A percentile compares a stretch with the other conserved stretches of the same genome.
phyloP scores from a whole-genome alignment of 2,888 invertebrate species.

The Leptopilina drosophilae region DNA sequence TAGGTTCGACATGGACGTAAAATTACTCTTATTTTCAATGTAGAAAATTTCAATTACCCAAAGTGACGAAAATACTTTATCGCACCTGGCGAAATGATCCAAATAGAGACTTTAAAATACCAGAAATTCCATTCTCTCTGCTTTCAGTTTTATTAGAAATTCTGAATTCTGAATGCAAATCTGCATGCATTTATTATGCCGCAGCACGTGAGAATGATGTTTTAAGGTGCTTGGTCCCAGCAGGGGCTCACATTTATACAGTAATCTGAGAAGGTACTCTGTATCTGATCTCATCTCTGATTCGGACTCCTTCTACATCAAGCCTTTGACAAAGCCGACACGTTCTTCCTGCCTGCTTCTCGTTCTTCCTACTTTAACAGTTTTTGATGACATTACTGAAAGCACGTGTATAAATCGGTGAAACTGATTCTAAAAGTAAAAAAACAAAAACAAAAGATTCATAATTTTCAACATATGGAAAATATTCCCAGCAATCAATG shows the following conservation, averaged over 20 bases:
- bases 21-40: too few species aligned
- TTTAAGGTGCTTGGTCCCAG: slow-evolving; percentile 70
- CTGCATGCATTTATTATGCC: slow-evolving; percentile 61
- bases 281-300: slow-evolving; percentile 70
- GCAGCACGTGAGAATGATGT: slow-evolving; percentile 73
- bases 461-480: background rate
- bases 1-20: too few species aligned
- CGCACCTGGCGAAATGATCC: background rate
- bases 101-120: slow-evolving; percentile 16
- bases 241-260: slow-evolving; percentile 62
- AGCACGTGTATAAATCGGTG: slow-evolving; percentile 45
- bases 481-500: background rate
- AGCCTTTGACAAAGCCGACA: slow-evolving; percentile 73
- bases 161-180: slow-evolving; percentile 33
- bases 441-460: background rate
- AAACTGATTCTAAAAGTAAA: slow-evolving; percentile 25
- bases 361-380: slow-evolving; percentile 47
- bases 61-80: background rate
- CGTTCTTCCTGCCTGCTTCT: slow-evolving; percentile 53
- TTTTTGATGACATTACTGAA: slow-evolving; percentile 49
- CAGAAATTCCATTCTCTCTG: background rate
- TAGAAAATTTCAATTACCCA: too few species aligned
- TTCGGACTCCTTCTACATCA: slow-evolving; percentile 62
- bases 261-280: slow-evolving; percentile 70
- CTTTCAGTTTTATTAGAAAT: slow-evolving; percentile 6